Evolutionary conservation across 1,140 invertebrate species (phyloP), one percentile per base, ranked within the genome.

Genomic region (Ceratina australensis): DNA sequence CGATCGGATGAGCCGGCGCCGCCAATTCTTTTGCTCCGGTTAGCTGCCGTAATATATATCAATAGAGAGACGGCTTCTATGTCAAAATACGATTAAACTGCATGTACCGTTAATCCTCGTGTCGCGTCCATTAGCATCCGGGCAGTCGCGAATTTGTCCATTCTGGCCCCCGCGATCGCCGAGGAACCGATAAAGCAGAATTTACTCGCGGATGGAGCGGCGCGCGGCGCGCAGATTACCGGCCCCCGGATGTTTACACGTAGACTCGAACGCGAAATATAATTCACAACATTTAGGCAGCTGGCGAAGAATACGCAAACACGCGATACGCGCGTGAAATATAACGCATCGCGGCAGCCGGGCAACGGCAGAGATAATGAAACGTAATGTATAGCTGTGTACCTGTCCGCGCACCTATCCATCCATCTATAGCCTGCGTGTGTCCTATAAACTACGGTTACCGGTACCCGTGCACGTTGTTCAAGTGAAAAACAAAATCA

Each of bases 91-190:
- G 66, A 71, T 71, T 77, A 77, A 77, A 68, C 28, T 61, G 57
- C 57, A 33, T 16, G 57, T 20, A 71, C 18, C 22, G 57, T 77
- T 71, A 71, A 71, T 77, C 57, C 74, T n/a, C 26, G 47, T 71
- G 57, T 54, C 47, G 20, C 47, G 33, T 77, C 74, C 66, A 77
- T 77, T 77, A 77, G 74, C 74, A 61, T 77, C 47, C n/a, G 57
- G 2, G 12, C 56, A 61, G 26, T 69, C 57, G 74, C 26, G 74
- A 59, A 77, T 77, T 77, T 61, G 67, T 77, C 52, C 67, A 71
- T 61, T 54, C 16, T 1, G 16, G 22, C 33, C 33, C 33, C 33
- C 33, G 33, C 33, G 67, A 71, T 71, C 66, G 66, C 1, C 49
- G 66, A 77, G 59, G 74, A 77, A 61, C 67, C 74, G 65, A 76